A percentile compares a stretch with the other conserved stretches of the same genome.
Evolutionary conservation across 2,888 invertebrate species (phyloP).

Genomic region (Pilophorus perplexus): DNA sequence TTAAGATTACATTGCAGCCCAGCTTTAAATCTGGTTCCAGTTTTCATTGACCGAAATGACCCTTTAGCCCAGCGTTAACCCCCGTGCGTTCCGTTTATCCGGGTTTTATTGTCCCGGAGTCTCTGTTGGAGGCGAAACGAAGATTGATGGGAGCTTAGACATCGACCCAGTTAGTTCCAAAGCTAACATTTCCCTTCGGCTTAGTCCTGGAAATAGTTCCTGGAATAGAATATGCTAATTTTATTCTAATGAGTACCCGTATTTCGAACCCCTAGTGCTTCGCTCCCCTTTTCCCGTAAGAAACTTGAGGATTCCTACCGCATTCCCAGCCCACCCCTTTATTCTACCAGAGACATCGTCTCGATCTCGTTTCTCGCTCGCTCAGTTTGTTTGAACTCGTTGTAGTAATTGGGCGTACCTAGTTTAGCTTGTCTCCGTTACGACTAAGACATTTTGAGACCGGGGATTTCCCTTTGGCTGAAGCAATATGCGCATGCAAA

Average conservation of each 20-base stretch:
- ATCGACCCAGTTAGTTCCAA: background rate
- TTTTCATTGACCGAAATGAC: too few species aligned
- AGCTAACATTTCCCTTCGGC: conserved; percentile 5
- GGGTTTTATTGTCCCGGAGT: background rate
- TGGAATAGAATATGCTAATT: background rate
- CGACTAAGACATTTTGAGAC: background rate
- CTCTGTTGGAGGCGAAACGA: background rate
- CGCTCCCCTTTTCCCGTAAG: background rate
- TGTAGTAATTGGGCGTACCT: background rate
- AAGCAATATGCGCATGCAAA: too few species aligned
- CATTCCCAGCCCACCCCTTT: background rate
- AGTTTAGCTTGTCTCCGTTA: background rate
- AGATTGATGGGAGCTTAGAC: background rate
- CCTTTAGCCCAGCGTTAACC: background rate
- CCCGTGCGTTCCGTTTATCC: background rate
- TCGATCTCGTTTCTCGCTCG: background rate
- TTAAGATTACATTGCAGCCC: too few species aligned
- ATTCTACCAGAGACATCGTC: background rate
- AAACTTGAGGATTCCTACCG: background rate
- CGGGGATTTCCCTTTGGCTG: background rate
- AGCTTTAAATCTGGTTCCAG: too few species aligned
- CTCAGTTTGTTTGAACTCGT: background rate
- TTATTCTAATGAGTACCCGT: background rate
- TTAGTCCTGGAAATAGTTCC: background rate
- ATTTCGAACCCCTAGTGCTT: background rate